These are phyloP conservation scores for Venturia canescens DNA, from an alignment of 1,140 invertebrate genomes.

Conservation along the genomic window DNA sequence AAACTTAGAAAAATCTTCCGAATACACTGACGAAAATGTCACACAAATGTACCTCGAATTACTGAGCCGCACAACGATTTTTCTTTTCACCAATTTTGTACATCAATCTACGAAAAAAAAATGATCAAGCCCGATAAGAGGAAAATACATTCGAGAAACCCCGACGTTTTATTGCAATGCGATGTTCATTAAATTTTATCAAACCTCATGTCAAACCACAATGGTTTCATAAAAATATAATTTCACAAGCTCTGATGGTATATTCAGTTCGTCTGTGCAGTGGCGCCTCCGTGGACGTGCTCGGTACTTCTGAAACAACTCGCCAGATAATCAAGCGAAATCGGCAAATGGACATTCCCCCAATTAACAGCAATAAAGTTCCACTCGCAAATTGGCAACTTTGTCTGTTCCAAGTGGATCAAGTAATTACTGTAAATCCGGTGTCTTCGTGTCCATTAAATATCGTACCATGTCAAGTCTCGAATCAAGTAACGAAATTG, in stretches of 20 bases:
- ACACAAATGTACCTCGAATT: too few relatives aligned
- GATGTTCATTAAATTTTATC: too few relatives aligned
- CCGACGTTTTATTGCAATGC: too few relatives aligned
- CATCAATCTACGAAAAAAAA: too few relatives aligned
- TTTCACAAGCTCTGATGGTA: background rate
- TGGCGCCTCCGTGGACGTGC: background rate
- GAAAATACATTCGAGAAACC: too few relatives aligned
- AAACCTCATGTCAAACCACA: too few relatives aligned
- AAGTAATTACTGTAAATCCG: background rate
- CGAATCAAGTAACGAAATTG: background rate
- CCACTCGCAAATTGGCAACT: background rate
- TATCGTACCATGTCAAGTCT: background rate
- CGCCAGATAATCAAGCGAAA: background rate
- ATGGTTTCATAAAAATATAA: background rate
- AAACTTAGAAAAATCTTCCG: too few relatives aligned
- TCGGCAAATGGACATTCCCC: too few relatives aligned
- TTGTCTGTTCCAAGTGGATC: background rate
- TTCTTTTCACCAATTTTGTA: too few relatives aligned
- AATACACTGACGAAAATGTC: too few relatives aligned
- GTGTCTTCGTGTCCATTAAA: background rate
- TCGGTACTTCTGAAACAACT: background rate
- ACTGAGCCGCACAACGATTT: too few relatives aligned
- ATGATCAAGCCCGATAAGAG: too few relatives aligned
- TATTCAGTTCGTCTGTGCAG: background rate
- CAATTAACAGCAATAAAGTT: background rate